These are phyloP conservation scores for Pelagia noctiluca DNA, from an alignment of 30 jellyfish, hydroid and myxozoan genomes.

Conservation along the genomic window DNA sequence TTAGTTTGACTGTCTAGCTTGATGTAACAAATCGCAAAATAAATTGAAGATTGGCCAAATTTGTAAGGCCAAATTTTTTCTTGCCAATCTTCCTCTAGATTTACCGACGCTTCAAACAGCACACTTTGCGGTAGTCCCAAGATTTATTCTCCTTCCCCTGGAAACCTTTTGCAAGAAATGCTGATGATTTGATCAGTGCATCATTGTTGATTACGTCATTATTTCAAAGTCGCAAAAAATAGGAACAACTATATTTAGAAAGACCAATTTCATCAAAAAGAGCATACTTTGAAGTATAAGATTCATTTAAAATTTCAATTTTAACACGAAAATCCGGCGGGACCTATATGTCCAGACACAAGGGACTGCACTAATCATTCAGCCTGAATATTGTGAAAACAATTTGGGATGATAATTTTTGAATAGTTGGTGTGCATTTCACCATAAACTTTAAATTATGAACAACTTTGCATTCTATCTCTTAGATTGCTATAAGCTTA, in stretches of 20 bases:
- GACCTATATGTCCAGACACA: constrained; percentile 14
- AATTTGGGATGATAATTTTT: not conserved
- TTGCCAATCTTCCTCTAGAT: no score
- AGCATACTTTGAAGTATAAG: not conserved
- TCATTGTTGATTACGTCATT: constrained; percentile 14
- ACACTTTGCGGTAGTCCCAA: no score
- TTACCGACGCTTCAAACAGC: no score
- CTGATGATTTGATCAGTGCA: not conserved
- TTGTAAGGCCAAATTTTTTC: no score
- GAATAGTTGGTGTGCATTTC: no score
- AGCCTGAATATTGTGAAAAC: not conserved
- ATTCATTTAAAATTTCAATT: constrained; percentile 7
- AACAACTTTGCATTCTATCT: no score
- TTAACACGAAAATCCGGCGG: constrained; percentile 35
- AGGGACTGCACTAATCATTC: constrained; percentile 40
- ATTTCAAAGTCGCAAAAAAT: constrained; percentile 1
- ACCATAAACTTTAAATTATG: no score
- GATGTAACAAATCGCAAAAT: no score
- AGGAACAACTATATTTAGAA: not conserved
- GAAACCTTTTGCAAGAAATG: not conserved
- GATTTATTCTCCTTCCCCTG: not conserved
- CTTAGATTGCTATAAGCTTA: no score
- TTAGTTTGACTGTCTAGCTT: not conserved
- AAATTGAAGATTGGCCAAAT: no score
- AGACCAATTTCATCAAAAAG: constrained; percentile 8